Percentiles rank a stretch among this genome's conserved stretches.
Evolutionary conservation across 2,888 invertebrate species (phyloP).

Genomic region (Cantharis rufa): DNA sequence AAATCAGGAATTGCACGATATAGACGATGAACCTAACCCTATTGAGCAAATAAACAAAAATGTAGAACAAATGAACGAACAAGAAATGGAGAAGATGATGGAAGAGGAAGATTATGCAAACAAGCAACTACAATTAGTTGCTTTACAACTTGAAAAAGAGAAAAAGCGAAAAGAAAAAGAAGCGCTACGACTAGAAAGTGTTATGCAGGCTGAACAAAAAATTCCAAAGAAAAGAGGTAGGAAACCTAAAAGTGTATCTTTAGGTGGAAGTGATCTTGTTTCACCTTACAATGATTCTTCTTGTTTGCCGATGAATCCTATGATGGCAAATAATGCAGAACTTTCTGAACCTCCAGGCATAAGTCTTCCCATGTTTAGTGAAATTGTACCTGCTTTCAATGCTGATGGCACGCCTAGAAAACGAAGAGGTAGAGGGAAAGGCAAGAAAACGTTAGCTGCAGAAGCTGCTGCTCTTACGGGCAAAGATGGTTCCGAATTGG

Average conservation of each 20-base stretch:
- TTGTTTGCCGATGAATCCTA: constrained; percentile 15
- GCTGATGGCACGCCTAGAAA: constrained; percentile 48
- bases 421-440: constrained; percentile 54
- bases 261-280: background rate
- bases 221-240: constrained; percentile 48
- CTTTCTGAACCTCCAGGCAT: constrained; percentile 51
- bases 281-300: constrained; percentile 7
- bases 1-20: constrained; percentile 21
- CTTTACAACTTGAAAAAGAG: constrained; percentile 59
- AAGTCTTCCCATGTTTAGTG: constrained; percentile 47
- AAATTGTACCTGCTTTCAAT: constrained; percentile 37
- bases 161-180: constrained; percentile 62
- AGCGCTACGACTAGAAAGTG: constrained; percentile 47
- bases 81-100: constrained; percentile 59
- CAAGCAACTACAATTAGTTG: constrained; percentile 59
- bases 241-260: constrained; percentile 40
- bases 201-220: constrained; percentile 54
- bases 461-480: constrained; percentile 57
- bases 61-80: constrained; percentile 56
- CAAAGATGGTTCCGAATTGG: constrained; percentile 41
- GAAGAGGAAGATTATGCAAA: constrained; percentile 66
- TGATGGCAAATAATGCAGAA: constrained; percentile 42
- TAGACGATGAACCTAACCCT: constrained; percentile 52
- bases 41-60: constrained; percentile 51
- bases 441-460: constrained; percentile 56